Conservation (phyloP, 2,888 invertebrate species). For the Phortica okadai region DNA sequence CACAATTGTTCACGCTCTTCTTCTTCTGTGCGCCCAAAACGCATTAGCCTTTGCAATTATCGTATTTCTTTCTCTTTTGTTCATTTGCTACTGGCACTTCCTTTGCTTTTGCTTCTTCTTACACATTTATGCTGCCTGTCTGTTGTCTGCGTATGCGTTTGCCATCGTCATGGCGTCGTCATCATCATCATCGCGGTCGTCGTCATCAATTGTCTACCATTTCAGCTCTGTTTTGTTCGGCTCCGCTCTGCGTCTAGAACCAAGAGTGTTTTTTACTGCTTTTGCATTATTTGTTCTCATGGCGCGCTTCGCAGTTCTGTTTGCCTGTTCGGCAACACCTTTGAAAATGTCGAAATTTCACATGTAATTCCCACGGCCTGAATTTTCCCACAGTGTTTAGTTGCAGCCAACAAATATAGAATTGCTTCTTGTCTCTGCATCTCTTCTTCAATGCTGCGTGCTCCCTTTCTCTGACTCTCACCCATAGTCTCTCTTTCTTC, state of each 20-base stretch:
- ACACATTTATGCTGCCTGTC: background rate
- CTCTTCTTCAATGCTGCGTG: background rate
- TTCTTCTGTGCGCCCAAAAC: conserved; percentile 15
- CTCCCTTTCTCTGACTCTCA: conserved; percentile 2
- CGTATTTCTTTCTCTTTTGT: background rate
- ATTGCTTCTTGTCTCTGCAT: conserved; percentile 13
- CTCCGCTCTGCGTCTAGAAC: conserved; percentile 40
- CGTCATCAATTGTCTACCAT: conserved; percentile 21
- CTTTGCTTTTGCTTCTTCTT: conserved; percentile 1
- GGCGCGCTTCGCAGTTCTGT: conserved; percentile 62
- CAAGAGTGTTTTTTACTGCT: conserved; percentile 10
- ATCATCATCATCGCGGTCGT: background rate
- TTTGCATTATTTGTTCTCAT: conserved; percentile 55
- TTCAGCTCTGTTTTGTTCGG: background rate
- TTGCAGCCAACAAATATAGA: conserved; percentile 19
- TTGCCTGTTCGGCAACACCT: conserved; percentile 76
- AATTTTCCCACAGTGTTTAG: conserved; percentile 75
- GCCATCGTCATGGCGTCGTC: background rate
- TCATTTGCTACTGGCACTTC: background rate
- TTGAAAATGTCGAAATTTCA: conserved; percentile 76
- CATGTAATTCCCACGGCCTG: conserved; percentile 77
- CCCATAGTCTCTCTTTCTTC: conserved; percentile 11
- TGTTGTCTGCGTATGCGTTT: background rate
- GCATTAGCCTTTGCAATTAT: conserved; percentile 5
- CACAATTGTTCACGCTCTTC: conserved; percentile 21